A percentile compares a stretch with the other conserved stretches of the same genome.
These are phyloP conservation scores for Desoria tigrina DNA, from an alignment of 2,888 invertebrate species.

Conservation along the genomic window DNA sequence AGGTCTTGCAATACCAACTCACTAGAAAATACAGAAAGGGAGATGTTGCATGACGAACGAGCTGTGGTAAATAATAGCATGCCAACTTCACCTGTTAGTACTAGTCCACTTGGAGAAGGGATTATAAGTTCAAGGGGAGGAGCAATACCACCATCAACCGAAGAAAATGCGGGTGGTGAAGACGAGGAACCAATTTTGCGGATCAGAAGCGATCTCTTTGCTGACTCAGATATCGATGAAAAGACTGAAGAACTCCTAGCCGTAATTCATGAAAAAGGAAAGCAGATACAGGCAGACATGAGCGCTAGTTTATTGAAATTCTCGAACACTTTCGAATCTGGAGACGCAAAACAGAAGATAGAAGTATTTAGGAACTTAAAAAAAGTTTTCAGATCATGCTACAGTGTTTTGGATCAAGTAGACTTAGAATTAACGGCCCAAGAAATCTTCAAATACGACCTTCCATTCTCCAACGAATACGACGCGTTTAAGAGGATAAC, in stretches of 20 bases:
- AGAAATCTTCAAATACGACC: background rate
- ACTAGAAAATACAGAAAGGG: too few relatives aligned
- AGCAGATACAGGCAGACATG: too few relatives aligned
- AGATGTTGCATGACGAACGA: too few relatives aligned
- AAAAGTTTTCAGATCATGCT: background rate
- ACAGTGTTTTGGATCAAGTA: background rate
- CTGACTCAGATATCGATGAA: background rate
- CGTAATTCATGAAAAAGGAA: too few relatives aligned
- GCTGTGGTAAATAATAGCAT: too few relatives aligned
- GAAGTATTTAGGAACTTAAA: background rate
- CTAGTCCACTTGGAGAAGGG: too few relatives aligned
- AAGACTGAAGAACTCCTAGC: background rate
- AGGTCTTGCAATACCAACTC: too few relatives aligned
- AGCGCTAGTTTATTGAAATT: too few relatives aligned
- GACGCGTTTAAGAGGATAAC: background rate
- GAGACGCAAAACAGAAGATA: background rate
- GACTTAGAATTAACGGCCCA: background rate
- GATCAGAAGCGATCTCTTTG: conserved; percentile 14
- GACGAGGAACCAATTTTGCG: conserved; percentile 14
- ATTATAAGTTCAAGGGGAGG: too few relatives aligned
- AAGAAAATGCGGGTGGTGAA: conserved; percentile 3
- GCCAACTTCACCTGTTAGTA: too few relatives aligned
- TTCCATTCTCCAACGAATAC: background rate
- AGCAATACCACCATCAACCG: too few relatives aligned
- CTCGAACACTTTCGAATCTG: background rate